Evolutionary conservation across 1,140 invertebrate species (phyloP).

Genomic region (Rhynchophorus ferrugineus): DNA sequence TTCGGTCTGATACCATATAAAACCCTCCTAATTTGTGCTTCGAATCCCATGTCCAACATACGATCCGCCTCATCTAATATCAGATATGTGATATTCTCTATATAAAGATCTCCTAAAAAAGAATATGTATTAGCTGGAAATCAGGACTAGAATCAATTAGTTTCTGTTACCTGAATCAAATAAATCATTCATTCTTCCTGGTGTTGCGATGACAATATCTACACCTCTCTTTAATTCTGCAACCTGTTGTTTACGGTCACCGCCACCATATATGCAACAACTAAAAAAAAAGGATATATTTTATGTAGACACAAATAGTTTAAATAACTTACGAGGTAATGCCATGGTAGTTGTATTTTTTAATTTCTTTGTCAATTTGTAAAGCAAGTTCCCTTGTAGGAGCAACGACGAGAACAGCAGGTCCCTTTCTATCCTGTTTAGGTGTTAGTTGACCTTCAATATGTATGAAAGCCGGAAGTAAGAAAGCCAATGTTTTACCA

Average conservation of each 20-base stretch:
- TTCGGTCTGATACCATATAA: slow-evolving; percentile 44
- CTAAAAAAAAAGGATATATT: slow-evolving; percentile 18
- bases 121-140: too few relatives aligned
- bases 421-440: slow-evolving; percentile 60
- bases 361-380: slow-evolving; percentile 84
- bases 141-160: background rate
- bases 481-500: slow-evolving; percentile 85
- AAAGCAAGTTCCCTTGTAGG: slow-evolving; percentile 85
- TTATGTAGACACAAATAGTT: background rate
- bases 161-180: slow-evolving; percentile 47
- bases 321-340: slow-evolving; percentile 64
- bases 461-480: slow-evolving; percentile 70
- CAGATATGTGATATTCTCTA: slow-evolving; percentile 67
- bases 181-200: slow-evolving; percentile 85
- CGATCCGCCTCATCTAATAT: slow-evolving; percentile 94
- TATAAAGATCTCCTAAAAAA: slow-evolving; percentile 54
- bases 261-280: slow-evolving; percentile 57
- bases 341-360: slow-evolving; percentile 74
- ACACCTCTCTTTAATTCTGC: slow-evolving; percentile 60
- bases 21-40: slow-evolving; percentile 66
- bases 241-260: slow-evolving; percentile 67
- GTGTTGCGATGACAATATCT: slow-evolving; percentile 89
- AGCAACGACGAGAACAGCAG: slow-evolving; percentile 79
- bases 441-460: slow-evolving; percentile 55
- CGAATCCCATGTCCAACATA: slow-evolving; percentile 94